phyloP scores from a whole-genome alignment of 2,888 invertebrate genomes.

The Volucella inflata region DNA sequence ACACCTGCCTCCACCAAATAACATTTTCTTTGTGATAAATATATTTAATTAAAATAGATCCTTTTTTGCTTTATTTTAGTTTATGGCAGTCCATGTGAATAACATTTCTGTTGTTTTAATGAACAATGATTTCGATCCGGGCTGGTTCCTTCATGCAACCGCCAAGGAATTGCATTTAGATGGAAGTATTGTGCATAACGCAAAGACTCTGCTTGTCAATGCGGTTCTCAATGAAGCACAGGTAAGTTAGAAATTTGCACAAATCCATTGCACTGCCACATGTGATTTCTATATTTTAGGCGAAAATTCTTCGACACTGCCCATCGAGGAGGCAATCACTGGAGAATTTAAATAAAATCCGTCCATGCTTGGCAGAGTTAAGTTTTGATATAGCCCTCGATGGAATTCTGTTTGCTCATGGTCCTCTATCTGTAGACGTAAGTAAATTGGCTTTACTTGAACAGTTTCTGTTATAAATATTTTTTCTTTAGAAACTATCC shows the following conservation, averaged over 20 bases:
- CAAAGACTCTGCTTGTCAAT: constrained; percentile 89
- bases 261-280: background rate
- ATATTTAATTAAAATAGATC: no score
- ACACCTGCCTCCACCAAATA: no score
- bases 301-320: constrained; percentile 82
- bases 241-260: constrained; percentile 79
- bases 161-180: constrained; percentile 89
- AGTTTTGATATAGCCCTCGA: constrained; percentile 90
- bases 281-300: constrained; percentile 71
- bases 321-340: constrained; percentile 81
- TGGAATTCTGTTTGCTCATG: constrained; percentile 91
- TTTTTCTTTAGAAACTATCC: constrained; percentile 81
- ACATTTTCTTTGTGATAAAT: no score
- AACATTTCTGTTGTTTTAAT: constrained; percentile 88
- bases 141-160: constrained; percentile 89
- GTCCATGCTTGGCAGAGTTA: constrained; percentile 89
- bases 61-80: constrained; percentile 84
- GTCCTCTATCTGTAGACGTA: constrained; percentile 93
- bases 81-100: constrained; percentile 93
- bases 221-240: constrained; percentile 88
- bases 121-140: constrained; percentile 86
- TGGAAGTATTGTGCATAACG: constrained; percentile 88
- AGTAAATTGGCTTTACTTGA: constrained; percentile 59
- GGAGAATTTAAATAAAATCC: constrained; percentile 84
- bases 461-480: constrained; percentile 11